Percentiles rank a stretch among this genome's conserved stretches.
Conservation (phyloP, 2,113 vertebrate genomes). For the Elanoides forficatus region DNA sequence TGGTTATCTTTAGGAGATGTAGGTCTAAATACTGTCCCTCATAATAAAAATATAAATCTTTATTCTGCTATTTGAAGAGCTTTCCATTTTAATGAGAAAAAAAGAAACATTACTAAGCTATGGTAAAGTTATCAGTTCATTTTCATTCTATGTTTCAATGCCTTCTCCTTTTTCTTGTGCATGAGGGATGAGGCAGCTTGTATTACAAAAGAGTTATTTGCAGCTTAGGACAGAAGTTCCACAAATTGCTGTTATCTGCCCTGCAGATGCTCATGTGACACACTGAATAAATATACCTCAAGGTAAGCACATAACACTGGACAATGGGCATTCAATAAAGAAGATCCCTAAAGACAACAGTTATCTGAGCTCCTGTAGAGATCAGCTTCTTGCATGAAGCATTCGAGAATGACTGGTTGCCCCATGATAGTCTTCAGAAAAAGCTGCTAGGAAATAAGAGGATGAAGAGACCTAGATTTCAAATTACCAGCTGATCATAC, state of each 20-base stretch:
- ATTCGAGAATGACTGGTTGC: background rate
- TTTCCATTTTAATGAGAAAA: background rate
- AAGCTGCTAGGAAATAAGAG: background rate
- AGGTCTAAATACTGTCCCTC: background rate
- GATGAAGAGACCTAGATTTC: slow-evolving; percentile 32
- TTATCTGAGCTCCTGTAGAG: background rate
- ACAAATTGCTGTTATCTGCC: slow-evolving; percentile 11
- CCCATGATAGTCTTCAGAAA: background rate
- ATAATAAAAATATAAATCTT: background rate
- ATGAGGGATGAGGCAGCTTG: background rate
- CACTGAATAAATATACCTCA: slow-evolving; percentile 13
- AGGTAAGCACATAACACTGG: background rate
- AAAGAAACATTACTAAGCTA: background rate
- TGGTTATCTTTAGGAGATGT: background rate
- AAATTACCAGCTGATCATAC: slow-evolving; percentile 22
- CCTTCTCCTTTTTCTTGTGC: background rate
- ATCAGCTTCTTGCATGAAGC: background rate
- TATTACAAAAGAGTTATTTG: background rate
- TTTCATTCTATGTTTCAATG: background rate
- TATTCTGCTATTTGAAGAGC: background rate
- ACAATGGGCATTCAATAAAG: background rate
- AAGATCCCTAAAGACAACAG: background rate
- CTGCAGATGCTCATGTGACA: background rate
- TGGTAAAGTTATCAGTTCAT: background rate
- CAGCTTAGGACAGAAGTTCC: background rate